phyloP scores from a whole-genome alignment of 2,797 vertebrate species.

The Falco novaeseelandiae region DNA sequence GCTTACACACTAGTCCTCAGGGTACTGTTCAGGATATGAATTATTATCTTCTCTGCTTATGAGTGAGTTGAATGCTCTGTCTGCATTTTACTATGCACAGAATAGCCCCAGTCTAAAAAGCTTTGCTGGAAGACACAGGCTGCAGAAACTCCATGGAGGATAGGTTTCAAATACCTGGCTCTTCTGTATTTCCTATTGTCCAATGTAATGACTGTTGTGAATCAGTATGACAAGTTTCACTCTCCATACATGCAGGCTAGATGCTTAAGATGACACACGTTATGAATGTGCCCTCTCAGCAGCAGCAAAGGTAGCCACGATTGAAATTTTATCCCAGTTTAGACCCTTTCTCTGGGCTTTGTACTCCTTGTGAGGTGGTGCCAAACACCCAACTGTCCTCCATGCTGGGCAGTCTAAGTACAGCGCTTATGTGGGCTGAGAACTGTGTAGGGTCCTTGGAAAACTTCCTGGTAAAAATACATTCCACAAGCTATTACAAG shows the following conservation, averaged over 20 bases:
- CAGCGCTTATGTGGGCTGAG: neutral
- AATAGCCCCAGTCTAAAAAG: neutral
- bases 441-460: neutral
- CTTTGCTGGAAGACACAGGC: neutral
- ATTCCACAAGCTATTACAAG: neutral
- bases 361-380: neutral
- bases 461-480: neutral
- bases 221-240: neutral
- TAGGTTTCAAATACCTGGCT: neutral
- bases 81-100: neutral
- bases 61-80: neutral
- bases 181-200: neutral
- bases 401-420: neutral
- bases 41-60: neutral
- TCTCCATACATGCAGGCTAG: neutral
- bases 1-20: neutral
- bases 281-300: neutral
- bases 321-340: neutral
- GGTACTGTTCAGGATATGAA: neutral
- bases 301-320: neutral
- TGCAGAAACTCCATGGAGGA: neutral
- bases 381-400: neutral
- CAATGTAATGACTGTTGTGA: neutral
- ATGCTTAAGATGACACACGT: neutral
- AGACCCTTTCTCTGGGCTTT: neutral